Evolutionary conservation across 2,888 invertebrate species (phyloP), one percentile per base, ranked within the genome.

Genomic region (Thereva nobilitata): DNA sequence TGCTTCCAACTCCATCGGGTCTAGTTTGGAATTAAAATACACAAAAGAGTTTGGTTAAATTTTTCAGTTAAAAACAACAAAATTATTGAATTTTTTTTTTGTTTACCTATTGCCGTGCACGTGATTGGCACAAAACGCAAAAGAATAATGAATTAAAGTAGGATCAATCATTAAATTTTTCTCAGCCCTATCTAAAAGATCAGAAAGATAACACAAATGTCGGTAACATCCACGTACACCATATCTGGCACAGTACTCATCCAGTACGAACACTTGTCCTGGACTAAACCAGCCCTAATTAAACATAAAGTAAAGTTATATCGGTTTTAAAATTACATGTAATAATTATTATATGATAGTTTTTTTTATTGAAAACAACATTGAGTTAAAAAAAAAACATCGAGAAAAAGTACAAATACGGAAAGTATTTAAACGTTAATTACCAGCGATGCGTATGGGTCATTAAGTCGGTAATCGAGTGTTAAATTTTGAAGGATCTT

Each of bases 71-170:
- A 10, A 54, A 54, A 5, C 12, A 38, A 23, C 12, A 55, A 1
- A 6, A 23, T n/a, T 12, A 6, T 44, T 9, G 12, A 55, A 54
- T 38, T 7, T 53, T 5, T 34, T 70, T 23, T 59, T 9, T 38
- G 10, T 85, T 80, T 85, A 95, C 95, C 95, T 92, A 86, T 98
- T 99, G 72, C 99, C 99, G 80, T 98, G 97, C 7, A 99, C 98
- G 82, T 99, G 99, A 75, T 95, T 97, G 64, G 98, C 98, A 83
- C 99, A 99, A 84, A 97, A 99, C 53, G 98, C 98, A 83, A 98
- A 99, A 76, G 97, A 96, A 83, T 95, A 99, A 83, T 99, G 98
- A 79, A 99, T 96, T 70, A 99, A 86, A 0, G 97, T 98, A 0
- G 99, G 99, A 83, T 99, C 99, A 70, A 99, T 96, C 85, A 98